Percentiles rank a stretch among this genome's conserved stretches.
Evolutionary conservation across 1,140 invertebrate genomes (phyloP).

Genomic region (Philopotamus ludificatus): DNA sequence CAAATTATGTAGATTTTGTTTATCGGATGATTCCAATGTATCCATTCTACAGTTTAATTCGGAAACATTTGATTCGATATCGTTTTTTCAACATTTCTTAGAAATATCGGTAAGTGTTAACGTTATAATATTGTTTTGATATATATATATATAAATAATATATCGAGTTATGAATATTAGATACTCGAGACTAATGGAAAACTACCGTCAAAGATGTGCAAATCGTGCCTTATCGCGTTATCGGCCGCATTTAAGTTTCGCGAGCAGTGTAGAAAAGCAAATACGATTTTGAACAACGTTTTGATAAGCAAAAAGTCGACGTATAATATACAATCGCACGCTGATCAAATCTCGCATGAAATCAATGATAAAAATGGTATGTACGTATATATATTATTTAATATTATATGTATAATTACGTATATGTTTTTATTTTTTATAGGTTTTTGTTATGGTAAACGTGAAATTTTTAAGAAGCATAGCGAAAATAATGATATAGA

Average conservation of each 20-base stretch:
- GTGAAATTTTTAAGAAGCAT: background rate
- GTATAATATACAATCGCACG: background rate
- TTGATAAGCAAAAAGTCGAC: background rate
- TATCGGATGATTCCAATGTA: slow-evolving; percentile 1
- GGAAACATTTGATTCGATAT: background rate
- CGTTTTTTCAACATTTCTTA: slow-evolving; percentile 12
- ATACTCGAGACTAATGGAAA: slow-evolving; percentile 2
- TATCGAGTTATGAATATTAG: slow-evolving; percentile 1
- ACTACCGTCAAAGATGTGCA: slow-evolving; percentile 24
- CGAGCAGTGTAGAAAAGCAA: slow-evolving; percentile 46
- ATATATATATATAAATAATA: background rate
- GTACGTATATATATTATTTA: background rate
- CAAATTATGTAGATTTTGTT: slow-evolving; percentile 2
- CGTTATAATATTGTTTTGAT: background rate
- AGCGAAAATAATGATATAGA: background rate
- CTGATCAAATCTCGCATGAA: background rate
- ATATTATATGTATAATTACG: background rate
- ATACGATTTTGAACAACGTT: slow-evolving; percentile 34
- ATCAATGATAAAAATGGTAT: background rate
- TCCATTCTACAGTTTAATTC: background rate
- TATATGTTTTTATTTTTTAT: background rate
- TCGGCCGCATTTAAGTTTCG: slow-evolving; percentile 45
- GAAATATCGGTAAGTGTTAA: background rate
- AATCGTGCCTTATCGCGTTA: slow-evolving; percentile 28
- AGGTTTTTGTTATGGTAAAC: background rate